phyloP scores from a whole-genome alignment of 35 echinoderm and acorn worm species.

The Nesometra sesokonis region DNA sequence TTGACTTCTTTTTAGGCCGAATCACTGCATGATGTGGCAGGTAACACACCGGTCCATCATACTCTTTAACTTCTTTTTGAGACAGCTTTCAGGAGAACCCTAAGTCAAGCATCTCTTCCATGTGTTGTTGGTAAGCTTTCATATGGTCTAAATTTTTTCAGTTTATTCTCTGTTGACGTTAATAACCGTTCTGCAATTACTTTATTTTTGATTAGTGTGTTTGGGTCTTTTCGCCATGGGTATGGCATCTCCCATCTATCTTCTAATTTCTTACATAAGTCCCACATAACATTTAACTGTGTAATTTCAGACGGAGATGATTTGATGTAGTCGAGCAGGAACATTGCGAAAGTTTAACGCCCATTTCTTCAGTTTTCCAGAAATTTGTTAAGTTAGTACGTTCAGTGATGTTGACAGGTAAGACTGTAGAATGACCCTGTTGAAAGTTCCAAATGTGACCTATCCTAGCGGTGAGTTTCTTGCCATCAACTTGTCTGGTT shows the following conservation, averaged over 20 bases:
- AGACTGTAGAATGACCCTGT: not conserved
- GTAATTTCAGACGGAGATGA: not conserved
- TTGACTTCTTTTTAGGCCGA: not conserved
- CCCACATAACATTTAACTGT: not conserved
- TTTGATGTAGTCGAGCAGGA: not conserved
- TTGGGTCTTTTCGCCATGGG: not conserved
- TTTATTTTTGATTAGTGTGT: not conserved
- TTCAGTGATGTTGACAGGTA: slow-evolving; percentile 14
- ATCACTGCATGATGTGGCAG: not conserved
- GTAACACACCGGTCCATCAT: not conserved
- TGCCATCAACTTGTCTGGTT: slow-evolving; percentile 17
- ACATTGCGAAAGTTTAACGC: not conserved
- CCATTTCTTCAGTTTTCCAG: not conserved
- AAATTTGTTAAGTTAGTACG: slow-evolving; percentile 2
- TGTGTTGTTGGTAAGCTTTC: not conserved
- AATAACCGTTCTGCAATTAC: not conserved
- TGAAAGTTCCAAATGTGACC: slow-evolving; percentile 28
- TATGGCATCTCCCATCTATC: not conserved
- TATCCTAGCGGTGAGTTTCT: slow-evolving; percentile 39
- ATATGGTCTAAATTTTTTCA: not conserved
- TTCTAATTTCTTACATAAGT: not conserved
- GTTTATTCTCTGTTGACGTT: not conserved
- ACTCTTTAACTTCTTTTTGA: not conserved
- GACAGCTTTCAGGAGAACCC: not conserved
- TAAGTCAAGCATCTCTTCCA: not conserved